phyloP scores from a whole-genome alignment of 2,888 invertebrate species.

The Thera britannica region DNA sequence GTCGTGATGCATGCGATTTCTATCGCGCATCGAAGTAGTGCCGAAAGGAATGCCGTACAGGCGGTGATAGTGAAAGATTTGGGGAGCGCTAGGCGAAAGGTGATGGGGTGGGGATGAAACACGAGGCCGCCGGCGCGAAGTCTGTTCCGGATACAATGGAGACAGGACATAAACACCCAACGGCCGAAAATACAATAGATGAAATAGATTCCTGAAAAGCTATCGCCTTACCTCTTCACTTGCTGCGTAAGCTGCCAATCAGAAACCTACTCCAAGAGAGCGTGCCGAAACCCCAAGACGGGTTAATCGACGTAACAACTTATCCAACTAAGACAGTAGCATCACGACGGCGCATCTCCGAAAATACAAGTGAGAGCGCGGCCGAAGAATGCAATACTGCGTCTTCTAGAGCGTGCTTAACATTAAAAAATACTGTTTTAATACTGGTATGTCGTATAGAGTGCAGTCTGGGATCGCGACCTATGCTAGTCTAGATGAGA shows the following conservation, averaged over 20 bases:
- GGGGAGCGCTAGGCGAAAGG: constrained; percentile 75
- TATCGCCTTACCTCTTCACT: constrained; percentile 14
- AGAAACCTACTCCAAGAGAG: constrained; percentile 54
- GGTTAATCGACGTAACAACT: constrained; percentile 25
- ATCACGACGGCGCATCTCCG: constrained; percentile 46
- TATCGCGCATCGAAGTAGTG: constrained; percentile 63
- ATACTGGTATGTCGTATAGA: constrained; percentile 58
- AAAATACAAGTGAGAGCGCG: constrained; percentile 48
- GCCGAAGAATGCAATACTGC: constrained; percentile 51
- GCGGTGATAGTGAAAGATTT: constrained; percentile 78
- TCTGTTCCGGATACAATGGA: constrained; percentile 11
- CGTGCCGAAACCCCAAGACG: constrained; percentile 37
- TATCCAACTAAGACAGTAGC: constrained; percentile 35
- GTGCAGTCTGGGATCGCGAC: constrained; percentile 48
- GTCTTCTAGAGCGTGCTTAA: constrained; percentile 54
- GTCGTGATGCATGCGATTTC: constrained; percentile 45
- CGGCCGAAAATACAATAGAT: constrained; percentile 37
- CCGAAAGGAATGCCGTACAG: constrained; percentile 65
- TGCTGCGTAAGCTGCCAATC: constrained; percentile 38
- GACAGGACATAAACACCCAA: background rate
- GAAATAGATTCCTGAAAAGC: constrained; percentile 57
- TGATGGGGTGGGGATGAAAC: constrained; percentile 40
- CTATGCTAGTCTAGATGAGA: constrained; percentile 36
- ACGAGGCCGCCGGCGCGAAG: constrained; percentile 26
- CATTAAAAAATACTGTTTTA: constrained; percentile 44